Evolutionary conservation across 2,113 vertebrate genomes (phyloP).

Genomic region (Uria lomvia): DNA sequence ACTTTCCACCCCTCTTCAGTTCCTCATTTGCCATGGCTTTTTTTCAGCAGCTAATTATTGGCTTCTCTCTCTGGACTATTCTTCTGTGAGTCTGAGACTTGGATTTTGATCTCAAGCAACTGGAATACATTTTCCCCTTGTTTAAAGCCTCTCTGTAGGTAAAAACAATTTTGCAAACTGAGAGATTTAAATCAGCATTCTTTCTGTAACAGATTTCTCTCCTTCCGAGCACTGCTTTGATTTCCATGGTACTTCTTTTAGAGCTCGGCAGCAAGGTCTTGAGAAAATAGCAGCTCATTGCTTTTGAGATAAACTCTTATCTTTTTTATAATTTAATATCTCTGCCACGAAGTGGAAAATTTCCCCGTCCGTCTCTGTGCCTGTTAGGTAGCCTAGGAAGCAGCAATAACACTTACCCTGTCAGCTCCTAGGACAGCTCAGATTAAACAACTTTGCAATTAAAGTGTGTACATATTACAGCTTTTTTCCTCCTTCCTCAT

Average conservation of each 20-base stretch:
- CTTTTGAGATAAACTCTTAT: background rate
- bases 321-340: conserved; percentile 4
- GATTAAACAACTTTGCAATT: background rate
- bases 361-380: background rate
- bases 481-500: background rate
- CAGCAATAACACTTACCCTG: background rate
- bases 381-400: background rate
- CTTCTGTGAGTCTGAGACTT: background rate
- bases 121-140: background rate
- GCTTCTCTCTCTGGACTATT: background rate
- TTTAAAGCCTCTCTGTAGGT: background rate
- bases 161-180: background rate
- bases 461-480: background rate
- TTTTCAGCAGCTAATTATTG: background rate
- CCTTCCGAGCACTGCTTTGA: background rate
- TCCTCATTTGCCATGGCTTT: background rate
- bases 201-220: background rate
- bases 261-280: background rate
- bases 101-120: background rate
- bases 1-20: background rate
- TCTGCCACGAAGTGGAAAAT: background rate
- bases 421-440: background rate
- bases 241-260: background rate
- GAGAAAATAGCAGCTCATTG: background rate
- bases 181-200: background rate